A percentile compares a stretch with the other conserved stretches of the same genome.
These are phyloP conservation scores for Siphlonurus alternatus DNA, from an alignment of 2,888 invertebrate genomes.

Conservation along the genomic window DNA sequence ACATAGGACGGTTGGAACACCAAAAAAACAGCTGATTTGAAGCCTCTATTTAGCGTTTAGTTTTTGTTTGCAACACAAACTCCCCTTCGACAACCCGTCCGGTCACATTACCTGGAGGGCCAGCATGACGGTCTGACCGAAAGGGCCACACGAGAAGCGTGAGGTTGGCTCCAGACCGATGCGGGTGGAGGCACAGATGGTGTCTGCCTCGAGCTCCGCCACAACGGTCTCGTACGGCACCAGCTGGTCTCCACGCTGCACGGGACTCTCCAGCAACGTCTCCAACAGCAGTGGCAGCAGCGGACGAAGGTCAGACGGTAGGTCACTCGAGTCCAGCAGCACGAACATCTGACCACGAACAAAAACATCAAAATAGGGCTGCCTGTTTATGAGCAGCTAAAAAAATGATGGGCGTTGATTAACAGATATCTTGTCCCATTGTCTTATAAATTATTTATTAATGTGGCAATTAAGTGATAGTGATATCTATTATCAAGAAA, in stretches of 20 bases:
- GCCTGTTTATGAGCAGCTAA: too few species aligned
- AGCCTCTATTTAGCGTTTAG: too few species aligned
- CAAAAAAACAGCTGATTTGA: too few species aligned
- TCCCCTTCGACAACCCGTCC: too few species aligned
- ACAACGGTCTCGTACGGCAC: conserved; percentile 57
- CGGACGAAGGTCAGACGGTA: conserved; percentile 40
- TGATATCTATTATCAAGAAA: too few species aligned
- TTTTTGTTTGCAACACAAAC: too few species aligned
- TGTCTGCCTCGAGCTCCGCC: conserved; percentile 58
- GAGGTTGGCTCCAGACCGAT: conserved; percentile 42
- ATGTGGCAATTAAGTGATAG: too few species aligned
- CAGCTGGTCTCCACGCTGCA: conserved; percentile 28
- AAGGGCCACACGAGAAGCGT: conserved; percentile 54
- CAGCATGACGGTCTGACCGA: conserved; percentile 45
- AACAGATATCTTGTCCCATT: too few species aligned
- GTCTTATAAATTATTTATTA: too few species aligned
- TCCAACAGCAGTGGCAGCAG: conserved; percentile 63
- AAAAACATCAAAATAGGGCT: conserved; percentile 9
- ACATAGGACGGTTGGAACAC: too few species aligned
- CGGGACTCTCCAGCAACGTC: conserved; percentile 57
- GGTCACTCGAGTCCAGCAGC: conserved; percentile 46
- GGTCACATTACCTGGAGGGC: conserved; percentile 49
- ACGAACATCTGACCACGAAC: conserved; percentile 48
- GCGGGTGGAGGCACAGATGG: conserved; percentile 40
- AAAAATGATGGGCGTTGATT: too few species aligned